phyloP scores from a whole-genome alignment of 2,888 invertebrate species.

The Plebejus melissa region DNA sequence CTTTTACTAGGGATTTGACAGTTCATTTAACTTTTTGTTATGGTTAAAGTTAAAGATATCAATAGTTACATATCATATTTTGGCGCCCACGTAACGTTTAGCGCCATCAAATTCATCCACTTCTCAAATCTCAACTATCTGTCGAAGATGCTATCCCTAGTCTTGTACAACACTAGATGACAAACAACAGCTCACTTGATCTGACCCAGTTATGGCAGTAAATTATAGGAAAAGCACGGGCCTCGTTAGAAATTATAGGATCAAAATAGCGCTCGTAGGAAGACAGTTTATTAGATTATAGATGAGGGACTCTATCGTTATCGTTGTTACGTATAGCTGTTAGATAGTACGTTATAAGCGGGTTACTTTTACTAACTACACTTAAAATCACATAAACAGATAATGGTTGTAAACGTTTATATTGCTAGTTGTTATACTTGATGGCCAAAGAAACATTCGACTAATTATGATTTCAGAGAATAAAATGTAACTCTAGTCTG shows the following conservation, averaged over 20 bases:
- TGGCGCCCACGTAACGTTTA: too few relatives aligned
- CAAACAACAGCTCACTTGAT: conserved; percentile 1
- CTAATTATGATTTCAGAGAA: too few relatives aligned
- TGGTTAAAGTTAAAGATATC: too few relatives aligned
- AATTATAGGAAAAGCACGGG: conserved; percentile 10
- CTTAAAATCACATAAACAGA: neutral
- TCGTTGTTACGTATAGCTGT: conserved; percentile 1
- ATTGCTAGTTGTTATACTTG: neutral
- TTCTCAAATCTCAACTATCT: too few relatives aligned
- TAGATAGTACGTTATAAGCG: neutral
- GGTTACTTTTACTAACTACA: neutral
- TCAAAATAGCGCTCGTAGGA: neutral
- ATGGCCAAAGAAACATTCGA: neutral
- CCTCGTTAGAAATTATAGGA: conserved; percentile 9
- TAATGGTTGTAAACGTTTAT: neutral
- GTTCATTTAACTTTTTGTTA: too few relatives aligned
- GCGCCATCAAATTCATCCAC: too few relatives aligned
- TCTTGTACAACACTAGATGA: neutral
- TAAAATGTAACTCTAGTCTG: too few relatives aligned
- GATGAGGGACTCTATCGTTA: neutral
- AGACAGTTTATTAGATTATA: neutral
- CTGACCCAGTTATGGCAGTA: conserved; percentile 1
- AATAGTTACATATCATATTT: too few relatives aligned
- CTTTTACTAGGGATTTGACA: too few relatives aligned
- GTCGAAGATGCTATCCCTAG: neutral